Evolutionary conservation across 2,888 invertebrate species (phyloP).

Genomic region (Caenorhabditis wallacei): DNA sequence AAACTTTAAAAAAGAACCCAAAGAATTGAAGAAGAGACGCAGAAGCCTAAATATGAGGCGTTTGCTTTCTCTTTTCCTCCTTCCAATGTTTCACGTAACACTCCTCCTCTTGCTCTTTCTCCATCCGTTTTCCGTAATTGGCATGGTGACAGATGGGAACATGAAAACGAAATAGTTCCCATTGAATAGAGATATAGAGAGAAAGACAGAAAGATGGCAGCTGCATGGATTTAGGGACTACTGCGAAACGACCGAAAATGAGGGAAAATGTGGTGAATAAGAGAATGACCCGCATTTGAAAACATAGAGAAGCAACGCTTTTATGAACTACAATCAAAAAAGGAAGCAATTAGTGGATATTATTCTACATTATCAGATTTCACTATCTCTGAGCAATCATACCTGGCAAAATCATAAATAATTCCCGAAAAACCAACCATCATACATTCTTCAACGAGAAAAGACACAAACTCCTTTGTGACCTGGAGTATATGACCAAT

Average conservation of each 20-base stretch:
- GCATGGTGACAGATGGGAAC: constrained; percentile 66
- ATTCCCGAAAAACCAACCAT: no score
- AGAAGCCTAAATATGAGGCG: not conserved
- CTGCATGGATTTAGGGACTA: constrained; percentile 35
- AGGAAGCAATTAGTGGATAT: no score
- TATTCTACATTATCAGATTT: no score
- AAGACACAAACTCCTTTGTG: constrained; percentile 54
- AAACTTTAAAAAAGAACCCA: not conserved
- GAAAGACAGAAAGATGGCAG: not conserved
- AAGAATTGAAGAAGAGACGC: constrained; percentile 10
- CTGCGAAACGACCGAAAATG: not conserved
- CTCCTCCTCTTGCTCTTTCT: not conserved
- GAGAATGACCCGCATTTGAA: not conserved
- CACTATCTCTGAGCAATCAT: no score
- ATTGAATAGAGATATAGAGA: not conserved
- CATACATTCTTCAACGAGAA: no score
- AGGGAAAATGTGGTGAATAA: constrained; percentile 2
- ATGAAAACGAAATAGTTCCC: not conserved
- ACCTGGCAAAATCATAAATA: no score
- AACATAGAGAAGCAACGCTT: no score
- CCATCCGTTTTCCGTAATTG: constrained; percentile 43
- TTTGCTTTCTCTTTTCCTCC: not conserved
- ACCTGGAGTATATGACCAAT: constrained; percentile 49
- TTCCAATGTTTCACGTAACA: constrained; percentile 53
- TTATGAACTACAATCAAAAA: not conserved